A percentile compares a stretch with the other conserved stretches of the same genome.
These are phyloP conservation scores for Acinonyx jubatus DNA, from an alignment of 2,113 vertebrate genomes.

Conservation along the genomic window DNA sequence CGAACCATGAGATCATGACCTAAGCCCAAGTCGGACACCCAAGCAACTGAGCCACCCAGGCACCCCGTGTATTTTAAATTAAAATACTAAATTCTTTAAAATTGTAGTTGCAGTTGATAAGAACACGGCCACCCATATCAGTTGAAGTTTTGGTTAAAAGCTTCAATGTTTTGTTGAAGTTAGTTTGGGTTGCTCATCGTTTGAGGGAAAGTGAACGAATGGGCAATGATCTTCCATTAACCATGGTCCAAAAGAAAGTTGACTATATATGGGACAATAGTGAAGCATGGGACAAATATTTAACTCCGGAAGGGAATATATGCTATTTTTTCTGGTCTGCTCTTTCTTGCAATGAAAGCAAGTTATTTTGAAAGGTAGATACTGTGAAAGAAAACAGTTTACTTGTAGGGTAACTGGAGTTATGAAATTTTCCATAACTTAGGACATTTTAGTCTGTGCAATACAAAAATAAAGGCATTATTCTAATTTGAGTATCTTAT, in stretches of 20 bases:
- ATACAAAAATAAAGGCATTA: not conserved
- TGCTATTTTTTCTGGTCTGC: not conserved
- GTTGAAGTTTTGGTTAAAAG: not conserved
- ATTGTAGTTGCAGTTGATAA: not conserved
- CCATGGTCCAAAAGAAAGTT: not conserved
- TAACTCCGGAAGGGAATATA: not conserved
- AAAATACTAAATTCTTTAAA: not conserved
- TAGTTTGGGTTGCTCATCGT: not conserved
- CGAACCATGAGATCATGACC: no score
- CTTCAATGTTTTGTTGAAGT: not conserved
- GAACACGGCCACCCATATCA: not conserved
- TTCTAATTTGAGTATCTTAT: not conserved
- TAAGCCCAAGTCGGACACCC: no score
- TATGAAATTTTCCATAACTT: not conserved
- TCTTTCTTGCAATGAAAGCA: not conserved
- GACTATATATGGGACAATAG: accelerated
- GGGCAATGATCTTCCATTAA: not conserved
- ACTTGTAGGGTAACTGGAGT: not conserved
- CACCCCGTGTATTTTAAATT: not conserved
- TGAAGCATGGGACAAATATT: not conserved
- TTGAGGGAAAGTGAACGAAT: not conserved
- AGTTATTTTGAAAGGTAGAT: not conserved
- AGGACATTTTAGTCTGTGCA: not conserved
- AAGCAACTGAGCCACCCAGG: no score
- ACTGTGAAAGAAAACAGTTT: not conserved